Conservation (phyloP, 2,888 invertebrate genomes). For the Cistogaster globosa region DNA sequence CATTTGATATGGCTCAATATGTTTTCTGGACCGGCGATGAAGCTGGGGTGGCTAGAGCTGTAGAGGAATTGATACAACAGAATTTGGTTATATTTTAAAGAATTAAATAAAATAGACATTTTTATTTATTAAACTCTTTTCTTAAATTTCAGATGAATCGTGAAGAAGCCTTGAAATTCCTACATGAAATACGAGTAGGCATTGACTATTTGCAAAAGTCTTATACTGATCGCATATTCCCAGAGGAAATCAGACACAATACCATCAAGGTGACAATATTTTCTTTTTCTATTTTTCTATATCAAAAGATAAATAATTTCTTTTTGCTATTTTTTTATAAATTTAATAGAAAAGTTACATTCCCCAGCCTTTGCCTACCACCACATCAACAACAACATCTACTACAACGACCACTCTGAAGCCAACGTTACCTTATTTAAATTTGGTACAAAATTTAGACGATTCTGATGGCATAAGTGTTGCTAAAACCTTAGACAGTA, state of each 20-base stretch:
- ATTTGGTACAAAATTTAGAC: constrained; percentile 72
- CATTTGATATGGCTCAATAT: constrained; percentile 92
- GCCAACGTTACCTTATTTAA: constrained; percentile 74
- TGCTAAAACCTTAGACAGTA: constrained; percentile 78
- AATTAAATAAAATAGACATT: neutral
- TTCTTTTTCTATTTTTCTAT: neutral
- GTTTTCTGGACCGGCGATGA: constrained; percentile 93
- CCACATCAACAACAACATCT: constrained; percentile 75
- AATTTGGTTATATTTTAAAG: constrained; percentile 85
- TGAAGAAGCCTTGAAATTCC: constrained; percentile 89
- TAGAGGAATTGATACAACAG: constrained; percentile 90
- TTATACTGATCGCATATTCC: constrained; percentile 80
- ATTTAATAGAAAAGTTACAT: constrained; percentile 71
- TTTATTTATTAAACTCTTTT: neutral
- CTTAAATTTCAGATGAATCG: constrained; percentile 86
- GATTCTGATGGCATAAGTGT: constrained; percentile 69
- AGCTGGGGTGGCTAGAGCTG: constrained; percentile 89
- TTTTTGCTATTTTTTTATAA: neutral
- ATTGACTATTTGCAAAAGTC: constrained; percentile 87
- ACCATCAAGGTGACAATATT: constrained; percentile 76
- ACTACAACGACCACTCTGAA: constrained; percentile 78
- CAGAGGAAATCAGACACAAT: constrained; percentile 80
- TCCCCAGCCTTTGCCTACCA: constrained; percentile 67
- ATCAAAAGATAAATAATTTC: neutral
- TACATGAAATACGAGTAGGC: constrained; percentile 90